Evolutionary conservation across 2,888 invertebrate species (phyloP), one percentile per base, ranked within the genome.

Genomic region (Drosophila fulvimacula): DNA sequence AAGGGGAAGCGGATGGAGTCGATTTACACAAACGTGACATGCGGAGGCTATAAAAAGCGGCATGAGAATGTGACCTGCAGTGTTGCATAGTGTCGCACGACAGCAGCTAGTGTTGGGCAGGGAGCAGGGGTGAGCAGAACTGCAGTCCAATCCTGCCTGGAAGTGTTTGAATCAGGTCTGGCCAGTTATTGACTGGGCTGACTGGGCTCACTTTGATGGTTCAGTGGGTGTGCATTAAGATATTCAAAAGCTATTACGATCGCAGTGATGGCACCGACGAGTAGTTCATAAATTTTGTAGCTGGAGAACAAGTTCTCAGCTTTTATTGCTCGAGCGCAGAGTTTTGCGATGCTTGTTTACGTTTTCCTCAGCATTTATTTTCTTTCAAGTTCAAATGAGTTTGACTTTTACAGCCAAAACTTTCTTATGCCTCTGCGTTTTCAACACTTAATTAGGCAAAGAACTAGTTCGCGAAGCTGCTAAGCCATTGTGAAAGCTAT

Each of bases 11-110:
- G 56, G 44, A 3, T 13, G 56, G 21, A 19, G 56, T 34, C 44
- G 73, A 81, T 82, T 86, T 77, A 82, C 77, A 79, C 72, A 78
- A 81, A 79, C 79, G 83, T 80, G 87, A 80, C 89, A 82, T 76
- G 81, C 82, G 76, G 56, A 61, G 69, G 56, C 76, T 53, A 86
- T 83, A 88, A 83, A 80, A 80, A 63, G 51, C 39, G 62, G 48
- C 39, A 55, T 39, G 53, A 30, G 66, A 73, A 60, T 55, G 48
- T 52, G 56, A 62, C 17, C 65, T 38, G 69, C 46, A 61, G 69
- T 74, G 68, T 49, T 63, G 65, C 57, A 56, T 61, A 81, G 79
- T 79, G 79, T 81, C 72, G 67, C 53, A 64, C 66, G 42, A 66
- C 71, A 78, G 39, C 53, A 19, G 2, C 39, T 10, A 41, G 53